Base-by-base conservation (phyloP, 2,888 invertebrate genomes). In the Drosophila anomalata region DNA sequence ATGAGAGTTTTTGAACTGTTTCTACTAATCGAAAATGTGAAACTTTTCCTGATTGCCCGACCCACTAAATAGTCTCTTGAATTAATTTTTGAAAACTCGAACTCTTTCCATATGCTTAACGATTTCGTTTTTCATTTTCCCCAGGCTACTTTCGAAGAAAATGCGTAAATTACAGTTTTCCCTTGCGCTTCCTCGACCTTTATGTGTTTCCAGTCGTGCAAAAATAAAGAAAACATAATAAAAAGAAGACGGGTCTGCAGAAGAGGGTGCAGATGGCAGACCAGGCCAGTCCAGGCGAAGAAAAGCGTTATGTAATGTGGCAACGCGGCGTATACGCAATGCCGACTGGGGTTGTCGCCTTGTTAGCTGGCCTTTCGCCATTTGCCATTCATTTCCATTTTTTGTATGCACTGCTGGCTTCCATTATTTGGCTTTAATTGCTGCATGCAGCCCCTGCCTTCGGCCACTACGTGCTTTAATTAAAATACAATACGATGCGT, bases 371-470 rank as follows among this genome's bases (percentile, higher is more conserved):
- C 44, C 44, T 22, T 22, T 22, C 22, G 79, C 83, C 83, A 55
- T 69, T 73, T 63, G 77, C 69, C 80, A 77, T 82, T 77, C 78
- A 73, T 86, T 87, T 87, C 59, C 86, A 86, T 82, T 87, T 87
- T 73, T 87, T 73, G 83, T 75, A 86, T 87, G 88, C 82, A 83
- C 77, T 79, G 80, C 75, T 79, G 86, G 80, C 70, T 79, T 73
- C 82, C 78, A 87, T 87, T 87, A 82, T 82, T 82, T 86, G 82
- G 73, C 88, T 82, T 87, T 82, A 87, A 82, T 82, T 82, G 88
- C 86, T 86, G 82, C 83, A 82, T 82, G 75, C 83, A 72, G n/a
- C 26, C 29, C 24, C 6, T 14, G 31, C 22, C 44, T 9, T 11
- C 31, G 24, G 65, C 53, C 59, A 65, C 71, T 86, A 82, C 82